A percentile compares a stretch with the other conserved stretches of the same genome.
phyloP scores from a whole-genome alignment of 2,113 vertebrate species.

The Beaufortia kweichowensis region DNA sequence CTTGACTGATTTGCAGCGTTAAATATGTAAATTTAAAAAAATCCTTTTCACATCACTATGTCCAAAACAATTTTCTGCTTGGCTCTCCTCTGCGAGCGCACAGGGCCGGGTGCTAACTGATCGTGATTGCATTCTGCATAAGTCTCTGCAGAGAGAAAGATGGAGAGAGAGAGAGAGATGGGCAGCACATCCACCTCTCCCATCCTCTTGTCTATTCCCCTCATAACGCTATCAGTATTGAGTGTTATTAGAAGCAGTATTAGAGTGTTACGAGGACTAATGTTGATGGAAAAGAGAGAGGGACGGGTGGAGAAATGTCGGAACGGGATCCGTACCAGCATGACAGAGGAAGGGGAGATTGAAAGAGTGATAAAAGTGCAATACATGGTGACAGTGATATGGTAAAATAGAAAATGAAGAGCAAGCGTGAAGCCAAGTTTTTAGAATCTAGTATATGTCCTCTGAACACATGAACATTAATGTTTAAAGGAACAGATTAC shows the following conservation, averaged over 20 bases:
- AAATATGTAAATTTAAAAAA: conserved; percentile 78
- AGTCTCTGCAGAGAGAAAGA: conserved; percentile 36
- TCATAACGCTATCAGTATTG: conserved; percentile 48
- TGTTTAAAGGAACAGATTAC: no score
- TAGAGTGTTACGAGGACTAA: conserved; percentile 45
- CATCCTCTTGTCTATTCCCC: conserved; percentile 15
- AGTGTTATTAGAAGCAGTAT: conserved; percentile 50
- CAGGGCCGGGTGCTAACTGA: conserved; percentile 35
- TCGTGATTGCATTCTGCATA: conserved; percentile 40
- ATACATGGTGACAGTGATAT: not conserved
- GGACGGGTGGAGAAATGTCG: conserved; percentile 35
- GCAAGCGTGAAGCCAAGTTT: no score
- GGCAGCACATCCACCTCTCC: conserved; percentile 11
- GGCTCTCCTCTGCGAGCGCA: conserved; percentile 63
- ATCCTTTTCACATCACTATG: conserved; percentile 65
- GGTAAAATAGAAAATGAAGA: not conserved
- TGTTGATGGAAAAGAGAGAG: conserved; percentile 26
- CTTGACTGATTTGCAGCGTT: conserved; percentile 76
- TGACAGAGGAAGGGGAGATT: not conserved
- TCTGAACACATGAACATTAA: no score
- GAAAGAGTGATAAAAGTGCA: not conserved
- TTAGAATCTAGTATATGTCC: no score
- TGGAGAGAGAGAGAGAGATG: not conserved
- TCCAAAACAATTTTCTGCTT: conserved; percentile 82
- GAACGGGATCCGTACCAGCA: not conserved